phyloP scores from a whole-genome alignment of 2,797 vertebrate genomes.

The Pangasius djambal region DNA sequence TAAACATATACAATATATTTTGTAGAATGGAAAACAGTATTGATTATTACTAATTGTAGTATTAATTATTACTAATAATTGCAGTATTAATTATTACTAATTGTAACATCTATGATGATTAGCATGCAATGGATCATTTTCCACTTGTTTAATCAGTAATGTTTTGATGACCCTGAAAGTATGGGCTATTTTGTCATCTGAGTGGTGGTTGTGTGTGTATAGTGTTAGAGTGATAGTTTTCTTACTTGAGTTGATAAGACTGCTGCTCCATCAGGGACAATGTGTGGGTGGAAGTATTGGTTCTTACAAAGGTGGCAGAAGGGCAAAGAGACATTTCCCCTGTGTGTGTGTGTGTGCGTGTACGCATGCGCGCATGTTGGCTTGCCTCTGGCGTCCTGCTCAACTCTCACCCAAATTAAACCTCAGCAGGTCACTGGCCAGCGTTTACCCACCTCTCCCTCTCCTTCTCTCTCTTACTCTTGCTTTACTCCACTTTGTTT shows the following conservation, averaged over 20 bases:
- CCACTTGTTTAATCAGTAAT: not conserved
- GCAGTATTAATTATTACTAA: no score
- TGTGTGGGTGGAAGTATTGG: conserved; percentile 53
- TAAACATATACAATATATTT: not conserved
- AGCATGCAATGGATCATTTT: not conserved
- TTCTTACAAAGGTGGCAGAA: conserved; percentile 55
- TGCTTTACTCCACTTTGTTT: conserved; percentile 72
- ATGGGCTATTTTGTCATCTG: not conserved
- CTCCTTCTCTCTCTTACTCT: conserved; percentile 46
- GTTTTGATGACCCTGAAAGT: conserved; percentile 3
- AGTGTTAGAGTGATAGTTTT: conserved; percentile 28
- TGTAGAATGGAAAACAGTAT: not conserved
- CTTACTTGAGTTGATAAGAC: conserved; percentile 45
- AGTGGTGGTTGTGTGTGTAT: conserved; percentile 26
- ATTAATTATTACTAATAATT: no score
- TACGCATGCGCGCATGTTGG: conserved; percentile 52
- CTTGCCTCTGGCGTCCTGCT: conserved; percentile 61
- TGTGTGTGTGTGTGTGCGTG: conserved; percentile 30
- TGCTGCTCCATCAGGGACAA: conserved; percentile 39
- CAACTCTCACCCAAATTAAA: conserved; percentile 81
- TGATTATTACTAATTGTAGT: no score
- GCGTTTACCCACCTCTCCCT: conserved; percentile 51
- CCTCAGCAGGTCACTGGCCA: conserved; percentile 66
- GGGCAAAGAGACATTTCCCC: conserved; percentile 56
- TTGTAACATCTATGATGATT: not conserved